Evolutionary conservation across 2,797 vertebrate species (phyloP).

Genomic region (Malurus leucopterus): DNA sequence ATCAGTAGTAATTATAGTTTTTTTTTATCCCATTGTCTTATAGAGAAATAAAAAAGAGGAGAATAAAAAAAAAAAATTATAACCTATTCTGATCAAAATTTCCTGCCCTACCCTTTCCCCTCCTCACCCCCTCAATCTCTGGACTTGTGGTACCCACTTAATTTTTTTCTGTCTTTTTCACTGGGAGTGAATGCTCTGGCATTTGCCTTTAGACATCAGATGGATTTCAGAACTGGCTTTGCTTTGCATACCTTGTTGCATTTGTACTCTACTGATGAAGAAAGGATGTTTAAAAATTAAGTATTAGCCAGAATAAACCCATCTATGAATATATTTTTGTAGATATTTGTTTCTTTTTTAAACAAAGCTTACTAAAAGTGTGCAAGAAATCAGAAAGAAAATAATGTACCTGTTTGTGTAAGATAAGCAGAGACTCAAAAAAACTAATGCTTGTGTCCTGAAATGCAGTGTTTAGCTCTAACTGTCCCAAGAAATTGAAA

Average conservation of each 20-base stretch:
- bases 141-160: neutral
- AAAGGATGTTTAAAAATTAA: neutral
- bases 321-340: neutral
- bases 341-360: neutral
- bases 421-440: neutral
- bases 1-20: neutral
- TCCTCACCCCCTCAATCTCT: neutral
- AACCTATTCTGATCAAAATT: neutral
- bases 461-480: neutral
- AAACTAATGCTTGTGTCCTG: neutral
- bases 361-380: neutral
- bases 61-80: neutral
- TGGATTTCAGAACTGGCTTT: neutral
- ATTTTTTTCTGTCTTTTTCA: neutral
- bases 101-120: neutral
- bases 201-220: neutral
- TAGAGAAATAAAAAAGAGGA: neutral
- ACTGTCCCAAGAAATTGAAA: neutral
- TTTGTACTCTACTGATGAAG: neutral
- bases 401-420: neutral
- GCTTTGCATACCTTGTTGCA: neutral
- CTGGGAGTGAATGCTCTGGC: neutral
- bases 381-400: neutral
- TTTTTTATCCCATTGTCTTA: neutral
- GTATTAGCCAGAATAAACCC: neutral